Evolutionary conservation across 2,888 invertebrate species (phyloP).

Genomic region (Malthinus seriepunctatus): DNA sequence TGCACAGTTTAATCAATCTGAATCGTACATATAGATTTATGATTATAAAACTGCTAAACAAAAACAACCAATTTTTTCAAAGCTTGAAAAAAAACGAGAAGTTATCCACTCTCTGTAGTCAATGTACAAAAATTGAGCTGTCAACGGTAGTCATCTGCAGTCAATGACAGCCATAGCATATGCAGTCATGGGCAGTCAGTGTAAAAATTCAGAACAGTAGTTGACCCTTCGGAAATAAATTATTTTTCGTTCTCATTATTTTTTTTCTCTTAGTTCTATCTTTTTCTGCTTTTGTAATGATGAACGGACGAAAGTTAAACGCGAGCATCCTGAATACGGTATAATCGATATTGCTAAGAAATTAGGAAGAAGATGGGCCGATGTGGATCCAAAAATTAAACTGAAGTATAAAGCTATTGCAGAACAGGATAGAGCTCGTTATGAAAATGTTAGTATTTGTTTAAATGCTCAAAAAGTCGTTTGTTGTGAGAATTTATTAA

Average conservation of each 20-base stretch:
- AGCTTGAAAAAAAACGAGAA: no score
- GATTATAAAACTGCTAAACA: conserved; percentile 42
- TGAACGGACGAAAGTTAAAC: conserved; percentile 93
- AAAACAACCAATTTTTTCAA: not conserved
- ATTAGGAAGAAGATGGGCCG: conserved; percentile 93
- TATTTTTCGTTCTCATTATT: not conserved
- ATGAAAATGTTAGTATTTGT: conserved; percentile 85
- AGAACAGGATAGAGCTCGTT: conserved; percentile 93
- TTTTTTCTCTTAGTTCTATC: conserved; percentile 75
- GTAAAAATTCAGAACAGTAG: no score
- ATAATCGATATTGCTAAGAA: conserved; percentile 98
- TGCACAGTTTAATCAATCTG: conserved; percentile 48
- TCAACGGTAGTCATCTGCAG: no score
- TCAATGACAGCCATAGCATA: no score
- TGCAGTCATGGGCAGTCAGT: no score
- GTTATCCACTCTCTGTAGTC: no score
- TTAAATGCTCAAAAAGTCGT: not conserved
- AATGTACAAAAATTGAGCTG: no score
- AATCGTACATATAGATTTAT: conserved; percentile 36
- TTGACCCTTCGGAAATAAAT: no score
- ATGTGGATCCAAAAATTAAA: conserved; percentile 80
- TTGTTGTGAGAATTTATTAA: not conserved
- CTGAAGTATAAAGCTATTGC: conserved; percentile 91
- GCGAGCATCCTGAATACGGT: conserved; percentile 88
- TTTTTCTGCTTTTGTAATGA: conserved; percentile 99